These are phyloP conservation scores for Lampropteryx suffumata DNA, from an alignment of 2,888 invertebrate genomes.

Conservation along the genomic window DNA sequence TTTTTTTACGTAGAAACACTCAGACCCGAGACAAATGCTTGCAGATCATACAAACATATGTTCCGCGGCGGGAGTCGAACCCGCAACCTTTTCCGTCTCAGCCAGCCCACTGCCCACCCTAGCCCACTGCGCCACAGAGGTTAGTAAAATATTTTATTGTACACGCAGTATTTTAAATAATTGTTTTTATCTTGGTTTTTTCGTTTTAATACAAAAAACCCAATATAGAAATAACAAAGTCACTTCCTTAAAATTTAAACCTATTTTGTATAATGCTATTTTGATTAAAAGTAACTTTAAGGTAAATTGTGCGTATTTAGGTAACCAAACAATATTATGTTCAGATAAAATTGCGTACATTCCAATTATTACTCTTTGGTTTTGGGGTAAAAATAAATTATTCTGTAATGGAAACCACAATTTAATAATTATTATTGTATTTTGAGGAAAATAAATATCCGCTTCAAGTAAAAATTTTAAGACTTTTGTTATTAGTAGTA, in stretches of 20 bases:
- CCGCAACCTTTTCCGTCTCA: too few relatives aligned
- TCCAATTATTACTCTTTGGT: not conserved
- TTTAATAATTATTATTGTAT: conserved; percentile 3
- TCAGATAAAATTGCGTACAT: conserved; percentile 5
- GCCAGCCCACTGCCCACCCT: too few relatives aligned
- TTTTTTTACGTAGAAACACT: too few relatives aligned
- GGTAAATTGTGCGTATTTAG: not conserved
- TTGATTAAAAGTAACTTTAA: not conserved
- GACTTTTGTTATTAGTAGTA: conserved; percentile 6
- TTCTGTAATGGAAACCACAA: conserved; percentile 1
- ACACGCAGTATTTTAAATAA: too few relatives aligned
- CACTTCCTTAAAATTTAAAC: not conserved
- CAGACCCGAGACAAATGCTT: too few relatives aligned
- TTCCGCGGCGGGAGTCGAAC: too few relatives aligned
- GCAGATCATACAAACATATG: too few relatives aligned
- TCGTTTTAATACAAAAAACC: too few relatives aligned
- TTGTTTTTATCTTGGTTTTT: too few relatives aligned
- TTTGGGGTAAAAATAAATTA: not conserved
- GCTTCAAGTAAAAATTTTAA: conserved; percentile 16
- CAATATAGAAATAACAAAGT: not conserved
- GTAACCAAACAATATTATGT: not conserved
- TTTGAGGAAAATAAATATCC: conserved; percentile 15
- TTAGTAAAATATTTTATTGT: too few relatives aligned
- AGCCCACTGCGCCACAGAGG: too few relatives aligned
- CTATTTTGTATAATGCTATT: not conserved